These are phyloP conservation scores for Hedya salicella DNA, from an alignment of 2,888 invertebrate genomes.

Conservation along the genomic window DNA sequence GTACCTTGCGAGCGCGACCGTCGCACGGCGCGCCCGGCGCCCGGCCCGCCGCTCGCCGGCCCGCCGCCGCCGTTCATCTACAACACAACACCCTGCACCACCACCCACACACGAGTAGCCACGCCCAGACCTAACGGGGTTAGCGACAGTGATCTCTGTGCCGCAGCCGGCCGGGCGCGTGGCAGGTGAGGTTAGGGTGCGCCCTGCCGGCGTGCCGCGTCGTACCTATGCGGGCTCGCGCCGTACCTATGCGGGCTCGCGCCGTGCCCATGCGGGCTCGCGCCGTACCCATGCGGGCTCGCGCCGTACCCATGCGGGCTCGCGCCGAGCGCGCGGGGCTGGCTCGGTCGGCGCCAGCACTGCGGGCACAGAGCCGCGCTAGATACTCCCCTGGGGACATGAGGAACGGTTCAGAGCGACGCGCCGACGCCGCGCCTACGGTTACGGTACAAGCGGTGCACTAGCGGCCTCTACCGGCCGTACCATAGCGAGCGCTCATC, in stretches of 20 bases:
- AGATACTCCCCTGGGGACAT: slow-evolving; percentile 75
- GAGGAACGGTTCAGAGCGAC: slow-evolving; percentile 32
- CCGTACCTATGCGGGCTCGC: slow-evolving; percentile 56
- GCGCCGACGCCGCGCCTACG: slow-evolving; percentile 1
- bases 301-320: slow-evolving; percentile 60
- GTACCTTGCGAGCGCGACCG: slow-evolving; percentile 98
- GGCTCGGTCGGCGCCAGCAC: slow-evolving; percentile 43
- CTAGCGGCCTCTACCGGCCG: slow-evolving; percentile 30
- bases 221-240: slow-evolving; percentile 58
- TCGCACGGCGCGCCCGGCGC: slow-evolving; percentile 81
- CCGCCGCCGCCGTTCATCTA: slow-evolving; percentile 53
- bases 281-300: slow-evolving; percentile 45
- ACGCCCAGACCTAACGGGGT: slow-evolving; percentile 46
- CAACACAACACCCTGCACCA: slow-evolving; percentile 50
- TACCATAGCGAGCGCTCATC: slow-evolving; percentile 52
- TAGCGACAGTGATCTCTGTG: slow-evolving; percentile 62
- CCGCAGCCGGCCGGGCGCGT: slow-evolving; percentile 47
- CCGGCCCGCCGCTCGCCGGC: slow-evolving; percentile 50
- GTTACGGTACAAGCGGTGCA: slow-evolving; percentile 37
- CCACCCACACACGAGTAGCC: slow-evolving; percentile 52
- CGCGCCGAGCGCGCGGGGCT: too few relatives aligned
- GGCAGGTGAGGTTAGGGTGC: slow-evolving; percentile 47
- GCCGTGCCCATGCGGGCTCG: too few relatives aligned
- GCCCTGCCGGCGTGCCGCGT: slow-evolving; percentile 45
- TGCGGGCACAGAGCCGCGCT: slow-evolving; percentile 69